Percentiles rank a stretch among this genome's conserved stretches.
Evolutionary conservation across 2,113 vertebrate genomes (phyloP).

Genomic region (Epinephelus moara): DNA sequence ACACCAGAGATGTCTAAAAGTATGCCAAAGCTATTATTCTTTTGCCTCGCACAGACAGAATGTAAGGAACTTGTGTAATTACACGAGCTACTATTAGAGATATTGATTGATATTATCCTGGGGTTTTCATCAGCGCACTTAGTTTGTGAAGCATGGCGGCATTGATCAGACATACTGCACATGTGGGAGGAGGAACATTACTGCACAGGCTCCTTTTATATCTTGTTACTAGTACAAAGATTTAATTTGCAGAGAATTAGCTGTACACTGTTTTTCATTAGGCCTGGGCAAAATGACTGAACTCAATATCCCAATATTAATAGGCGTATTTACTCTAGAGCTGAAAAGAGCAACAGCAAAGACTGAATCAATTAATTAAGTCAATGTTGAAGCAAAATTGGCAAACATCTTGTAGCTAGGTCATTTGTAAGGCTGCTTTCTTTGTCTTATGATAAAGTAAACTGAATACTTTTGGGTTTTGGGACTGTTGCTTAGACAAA

Average conservation of each 20-base stretch:
- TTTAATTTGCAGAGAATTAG: slow-evolving; percentile 40
- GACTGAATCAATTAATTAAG: neutral
- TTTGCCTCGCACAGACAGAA: slow-evolving; percentile 3
- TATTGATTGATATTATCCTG: slow-evolving; percentile 52
- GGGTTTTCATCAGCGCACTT: slow-evolving; percentile 29
- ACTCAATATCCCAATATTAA: slow-evolving; percentile 3
- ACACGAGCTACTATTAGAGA: slow-evolving; percentile 39
- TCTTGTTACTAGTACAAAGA: slow-evolving; percentile 9
- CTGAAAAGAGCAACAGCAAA: neutral
- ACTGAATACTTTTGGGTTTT: neutral
- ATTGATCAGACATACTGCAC: slow-evolving; percentile 32
- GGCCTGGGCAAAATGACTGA: neutral
- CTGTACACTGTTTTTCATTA: slow-evolving; percentile 8
- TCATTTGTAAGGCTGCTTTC: neutral
- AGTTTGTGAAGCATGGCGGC: slow-evolving; percentile 13
- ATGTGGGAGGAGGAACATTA: neutral
- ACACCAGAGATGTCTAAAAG: slow-evolving; percentile 28
- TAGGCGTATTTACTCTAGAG: neutral
- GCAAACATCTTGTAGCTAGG: neutral
- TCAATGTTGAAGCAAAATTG: neutral
- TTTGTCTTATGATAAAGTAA: neutral
- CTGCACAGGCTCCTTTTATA: slow-evolving; percentile 3
- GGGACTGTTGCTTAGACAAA: neutral
- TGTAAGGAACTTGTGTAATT: slow-evolving; percentile 38
- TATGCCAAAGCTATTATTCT: slow-evolving; percentile 26